phyloP scores from a whole-genome alignment of 2,797 vertebrate species.

The Epinephelus awoara region DNA sequence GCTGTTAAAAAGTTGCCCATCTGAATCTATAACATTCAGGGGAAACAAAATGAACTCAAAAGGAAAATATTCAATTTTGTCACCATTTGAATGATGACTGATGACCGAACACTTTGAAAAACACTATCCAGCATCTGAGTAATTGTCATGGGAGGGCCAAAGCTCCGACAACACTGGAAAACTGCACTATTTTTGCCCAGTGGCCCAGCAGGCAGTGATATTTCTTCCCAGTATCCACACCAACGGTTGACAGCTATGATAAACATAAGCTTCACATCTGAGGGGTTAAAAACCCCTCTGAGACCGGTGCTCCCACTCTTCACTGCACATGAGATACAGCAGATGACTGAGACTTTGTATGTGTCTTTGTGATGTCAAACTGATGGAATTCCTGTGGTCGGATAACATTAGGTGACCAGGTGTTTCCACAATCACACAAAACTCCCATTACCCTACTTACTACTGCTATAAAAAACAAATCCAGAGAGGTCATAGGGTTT shows the following conservation, averaged over 20 bases:
- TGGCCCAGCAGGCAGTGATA: slow-evolving; percentile 5
- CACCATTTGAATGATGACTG: background rate
- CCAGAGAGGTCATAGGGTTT: slow-evolving; percentile 48
- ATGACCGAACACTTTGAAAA: background rate
- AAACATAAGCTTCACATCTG: slow-evolving; percentile 46
- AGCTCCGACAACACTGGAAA: slow-evolving; percentile 15
- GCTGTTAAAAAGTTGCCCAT: background rate
- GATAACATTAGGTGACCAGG: slow-evolving; percentile 70
- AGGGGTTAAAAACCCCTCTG: slow-evolving; percentile 30
- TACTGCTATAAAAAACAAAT: slow-evolving; percentile 48
- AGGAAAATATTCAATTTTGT: background rate
- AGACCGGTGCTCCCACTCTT: slow-evolving; percentile 25
- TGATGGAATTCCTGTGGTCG: slow-evolving; percentile 53
- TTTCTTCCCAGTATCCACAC: slow-evolving; percentile 27
- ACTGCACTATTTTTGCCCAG: slow-evolving; percentile 15
- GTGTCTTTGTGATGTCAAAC: slow-evolving; percentile 41
- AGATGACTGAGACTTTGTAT: slow-evolving; percentile 28
- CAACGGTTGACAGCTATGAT: slow-evolving; percentile 46
- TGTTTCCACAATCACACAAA: slow-evolving; percentile 70
- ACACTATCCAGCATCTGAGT: background rate
- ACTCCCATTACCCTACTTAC: slow-evolving; percentile 34
- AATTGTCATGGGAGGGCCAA: slow-evolving; percentile 2
- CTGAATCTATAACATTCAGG: too few relatives aligned
- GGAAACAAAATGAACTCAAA: background rate
- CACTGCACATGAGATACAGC: slow-evolving; percentile 32